A percentile compares a stretch with the other conserved stretches of the same genome.
Conservation (phyloP, 2,113 vertebrate species). For the Siphamia tubifer region DNA sequence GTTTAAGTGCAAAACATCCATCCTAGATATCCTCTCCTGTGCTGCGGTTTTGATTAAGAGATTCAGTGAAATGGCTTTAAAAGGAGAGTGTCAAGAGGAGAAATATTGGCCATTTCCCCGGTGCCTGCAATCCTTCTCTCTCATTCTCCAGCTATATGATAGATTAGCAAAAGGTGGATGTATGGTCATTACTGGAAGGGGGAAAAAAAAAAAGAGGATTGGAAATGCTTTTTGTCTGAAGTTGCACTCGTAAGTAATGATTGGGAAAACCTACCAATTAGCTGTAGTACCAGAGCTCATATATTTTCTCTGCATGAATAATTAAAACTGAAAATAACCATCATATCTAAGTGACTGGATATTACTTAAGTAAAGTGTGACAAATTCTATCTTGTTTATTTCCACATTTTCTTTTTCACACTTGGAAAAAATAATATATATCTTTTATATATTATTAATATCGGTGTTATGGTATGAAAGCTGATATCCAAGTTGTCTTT, state of each 20-base stretch:
- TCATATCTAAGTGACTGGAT: conserved; percentile 4
- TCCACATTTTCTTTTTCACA: not conserved
- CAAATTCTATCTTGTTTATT: conserved; percentile 4
- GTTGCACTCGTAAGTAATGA: conserved; percentile 32
- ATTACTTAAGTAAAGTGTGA: conserved; percentile 16
- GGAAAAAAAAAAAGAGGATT: conserved; percentile 19
- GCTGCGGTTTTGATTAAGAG: conserved; percentile 66
- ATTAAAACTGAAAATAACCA: conserved; percentile 27
- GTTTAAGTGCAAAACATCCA: conserved; percentile 68
- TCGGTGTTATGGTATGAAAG: not conserved
- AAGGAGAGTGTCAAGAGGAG: conserved; percentile 48
- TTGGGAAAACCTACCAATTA: conserved; percentile 17
- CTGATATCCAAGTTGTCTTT: not conserved
- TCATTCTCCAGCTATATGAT: conserved; percentile 42
- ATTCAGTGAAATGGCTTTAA: conserved; percentile 59
- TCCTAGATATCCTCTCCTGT: conserved; percentile 47
- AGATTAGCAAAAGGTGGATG: conserved; percentile 39
- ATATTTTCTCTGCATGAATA: conserved; percentile 16
- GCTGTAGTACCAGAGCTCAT: not conserved
- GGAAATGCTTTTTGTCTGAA: conserved; percentile 33
- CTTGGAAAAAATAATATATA: not conserved
- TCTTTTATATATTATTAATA: not conserved
- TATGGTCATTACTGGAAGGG: conserved; percentile 36
- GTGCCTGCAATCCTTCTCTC: conserved; percentile 31
- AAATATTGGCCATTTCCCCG: conserved; percentile 49